Percentiles rank a stretch among this genome's conserved stretches.
Evolutionary conservation across 2,113 vertebrate species (phyloP).

Genomic region (Sceloporus undulatus): DNA sequence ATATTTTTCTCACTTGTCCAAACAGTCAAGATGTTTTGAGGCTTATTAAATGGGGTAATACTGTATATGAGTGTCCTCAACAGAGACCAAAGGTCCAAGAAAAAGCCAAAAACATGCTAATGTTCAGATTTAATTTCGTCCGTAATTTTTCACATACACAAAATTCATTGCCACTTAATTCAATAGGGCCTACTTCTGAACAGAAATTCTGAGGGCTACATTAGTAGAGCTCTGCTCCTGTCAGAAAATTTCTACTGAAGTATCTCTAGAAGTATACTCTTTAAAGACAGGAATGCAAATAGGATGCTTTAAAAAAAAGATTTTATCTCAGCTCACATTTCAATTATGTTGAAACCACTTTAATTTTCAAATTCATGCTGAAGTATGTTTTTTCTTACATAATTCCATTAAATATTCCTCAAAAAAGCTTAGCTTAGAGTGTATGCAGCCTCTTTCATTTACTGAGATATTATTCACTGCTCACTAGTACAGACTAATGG

Average conservation of each 20-base stretch:
- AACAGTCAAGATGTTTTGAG: background rate
- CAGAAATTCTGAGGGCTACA: background rate
- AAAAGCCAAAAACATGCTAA: background rate
- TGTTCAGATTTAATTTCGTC: background rate
- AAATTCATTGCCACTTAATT: background rate
- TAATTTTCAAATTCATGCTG: background rate
- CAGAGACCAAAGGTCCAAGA: background rate
- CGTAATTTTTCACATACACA: background rate
- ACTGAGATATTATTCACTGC: constrained; percentile 32
- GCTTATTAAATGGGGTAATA: background rate
- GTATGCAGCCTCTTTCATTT: background rate
- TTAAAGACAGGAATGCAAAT: background rate
- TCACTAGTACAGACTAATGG: constrained; percentile 71
- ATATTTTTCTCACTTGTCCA: background rate
- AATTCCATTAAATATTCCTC: background rate
- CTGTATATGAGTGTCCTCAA: too few species aligned
- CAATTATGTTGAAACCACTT: background rate
- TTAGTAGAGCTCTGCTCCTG: background rate
- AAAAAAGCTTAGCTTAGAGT: background rate
- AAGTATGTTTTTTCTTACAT: background rate
- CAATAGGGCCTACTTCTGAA: background rate
- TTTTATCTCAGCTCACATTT: background rate
- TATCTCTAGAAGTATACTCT: background rate
- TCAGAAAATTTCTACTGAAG: background rate
- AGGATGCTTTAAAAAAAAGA: background rate